Base-by-base conservation (phyloP, 2,888 invertebrate genomes). In the Athalia cordata region DNA sequence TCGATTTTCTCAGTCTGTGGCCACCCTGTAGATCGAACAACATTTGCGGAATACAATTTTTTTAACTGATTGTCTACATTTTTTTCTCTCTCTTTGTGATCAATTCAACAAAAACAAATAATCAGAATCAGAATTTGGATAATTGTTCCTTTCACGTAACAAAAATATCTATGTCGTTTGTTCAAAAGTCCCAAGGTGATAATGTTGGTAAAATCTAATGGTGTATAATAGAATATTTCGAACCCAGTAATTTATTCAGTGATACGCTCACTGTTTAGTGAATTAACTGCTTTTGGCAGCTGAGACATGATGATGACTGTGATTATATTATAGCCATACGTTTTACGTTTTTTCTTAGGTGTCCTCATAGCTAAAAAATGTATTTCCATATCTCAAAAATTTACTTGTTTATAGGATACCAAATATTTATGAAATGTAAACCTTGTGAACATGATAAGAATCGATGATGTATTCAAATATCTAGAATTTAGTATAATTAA, bases 201-300 rank as follows among this genome's bases (percentile, higher is more conserved):
- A 67, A 47, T 13, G 67, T 52, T 67, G 29, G 52, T 67, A 52
- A 29, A 52, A 13, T 29, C 43, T 52, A 55, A 8, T 43, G 55
- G 6, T 55, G n/a, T 57, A 59, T 72, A 43, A 57, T 59, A 4
- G 57, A 57, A 45, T 72, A 59, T 72, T 72, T 59, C 59, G 4
- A 52, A 72, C 59, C 15, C n/a, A 72, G 29, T 68, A 45, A 47
- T 72, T 72, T 72, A 59, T 72, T 70, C 11, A 55, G 6, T 57
- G 29, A 29, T 29, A 29, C 2, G 29, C 29, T 29, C 2, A 29
- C 29, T 29, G 29, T 29, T 29, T 29, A 29, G 29, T 29, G 29
- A 29, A 29, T 29, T 29, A 29, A 29, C 29, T 29, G 2, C 29
- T 29, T 29, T 29, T 29, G 29, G 29, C 29, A 29, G 29, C 29